Evolutionary conservation across 1,140 invertebrate genomes (phyloP).

Genomic region (silkworm (Bombyx mori)): DNA sequence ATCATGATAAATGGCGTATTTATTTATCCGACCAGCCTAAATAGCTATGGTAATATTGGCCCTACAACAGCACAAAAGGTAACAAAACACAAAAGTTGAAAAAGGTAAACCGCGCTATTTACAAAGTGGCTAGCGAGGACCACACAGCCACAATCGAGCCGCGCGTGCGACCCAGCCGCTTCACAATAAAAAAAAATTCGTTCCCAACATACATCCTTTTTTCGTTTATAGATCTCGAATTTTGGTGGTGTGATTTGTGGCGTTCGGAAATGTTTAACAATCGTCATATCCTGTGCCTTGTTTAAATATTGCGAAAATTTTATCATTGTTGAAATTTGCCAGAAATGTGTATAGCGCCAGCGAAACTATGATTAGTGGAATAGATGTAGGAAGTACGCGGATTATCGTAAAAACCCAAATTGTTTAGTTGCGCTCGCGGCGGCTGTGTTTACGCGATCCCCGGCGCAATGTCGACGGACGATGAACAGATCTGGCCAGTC

Average conservation of each 20-base stretch:
- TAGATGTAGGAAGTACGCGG: conserved; percentile 17
- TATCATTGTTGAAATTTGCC: no score
- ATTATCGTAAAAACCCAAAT: conserved; percentile 56
- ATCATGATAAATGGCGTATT: conserved; percentile 71
- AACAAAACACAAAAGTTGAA: conserved; percentile 72
- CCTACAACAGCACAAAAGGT: conserved; percentile 71
- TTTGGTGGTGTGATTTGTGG: conserved; percentile 70
- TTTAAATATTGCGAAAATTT: no score
- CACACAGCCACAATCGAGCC: conserved; percentile 70
- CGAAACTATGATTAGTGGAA: background rate
- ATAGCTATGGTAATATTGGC: conserved; percentile 71
- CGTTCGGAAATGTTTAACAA: conserved; percentile 61
- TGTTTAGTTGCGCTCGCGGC: conserved; percentile 28
- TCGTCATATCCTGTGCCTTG: no score
- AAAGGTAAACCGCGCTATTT: conserved; percentile 72
- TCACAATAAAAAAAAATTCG: conserved; percentile 51
- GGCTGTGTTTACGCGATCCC: conserved; percentile 56
- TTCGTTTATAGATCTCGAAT: conserved; percentile 68
- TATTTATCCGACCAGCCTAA: conserved; percentile 70
- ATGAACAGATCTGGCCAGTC: conserved; percentile 41
- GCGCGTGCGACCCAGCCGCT: conserved; percentile 65
- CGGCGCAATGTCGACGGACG: conserved; percentile 48
- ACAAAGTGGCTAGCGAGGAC: conserved; percentile 70
- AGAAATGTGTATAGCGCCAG: no score
- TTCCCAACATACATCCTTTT: conserved; percentile 65